These are phyloP conservation scores for Merops nubicus DNA, from an alignment of 2,113 vertebrate genomes.

Conservation along the genomic window DNA sequence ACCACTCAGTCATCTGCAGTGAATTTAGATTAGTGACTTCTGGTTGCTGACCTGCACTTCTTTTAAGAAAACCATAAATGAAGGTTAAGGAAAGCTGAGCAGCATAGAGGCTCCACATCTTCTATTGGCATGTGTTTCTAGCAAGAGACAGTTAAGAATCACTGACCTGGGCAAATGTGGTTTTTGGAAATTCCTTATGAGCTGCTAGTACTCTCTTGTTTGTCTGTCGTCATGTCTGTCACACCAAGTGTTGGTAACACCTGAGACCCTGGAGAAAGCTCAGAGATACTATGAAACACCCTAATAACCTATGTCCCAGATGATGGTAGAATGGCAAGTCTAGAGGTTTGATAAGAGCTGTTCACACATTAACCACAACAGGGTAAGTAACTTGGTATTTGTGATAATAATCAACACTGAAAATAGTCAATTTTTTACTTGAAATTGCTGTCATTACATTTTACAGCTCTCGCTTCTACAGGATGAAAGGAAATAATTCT, in stretches of 20 bases:
- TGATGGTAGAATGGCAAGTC: neutral
- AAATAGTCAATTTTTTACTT: slow-evolving; percentile 40
- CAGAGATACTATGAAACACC: neutral
- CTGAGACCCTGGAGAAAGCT: neutral
- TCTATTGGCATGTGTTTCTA: neutral
- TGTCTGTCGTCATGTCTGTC: neutral
- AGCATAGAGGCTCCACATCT: neutral
- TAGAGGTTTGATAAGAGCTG: neutral
- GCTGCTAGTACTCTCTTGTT: neutral
- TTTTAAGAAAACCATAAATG: neutral
- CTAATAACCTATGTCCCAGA: neutral
- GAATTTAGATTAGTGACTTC: neutral
- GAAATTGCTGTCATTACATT: slow-evolving; percentile 14
- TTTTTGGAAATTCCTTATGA: neutral
- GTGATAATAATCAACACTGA: neutral
- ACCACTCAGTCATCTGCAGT: neutral
- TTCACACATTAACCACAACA: slow-evolving; percentile 26
- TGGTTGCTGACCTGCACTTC: neutral
- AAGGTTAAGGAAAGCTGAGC: neutral
- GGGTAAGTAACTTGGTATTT: slow-evolving; percentile 20
- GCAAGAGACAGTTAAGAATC: neutral
- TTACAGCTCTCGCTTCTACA: slow-evolving; percentile 15
- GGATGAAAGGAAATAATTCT: neutral
- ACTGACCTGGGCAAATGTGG: neutral
- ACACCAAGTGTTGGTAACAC: neutral